Evolutionary conservation across 2,888 invertebrate species (phyloP).

Genomic region (Hypsopygia costalis): DNA sequence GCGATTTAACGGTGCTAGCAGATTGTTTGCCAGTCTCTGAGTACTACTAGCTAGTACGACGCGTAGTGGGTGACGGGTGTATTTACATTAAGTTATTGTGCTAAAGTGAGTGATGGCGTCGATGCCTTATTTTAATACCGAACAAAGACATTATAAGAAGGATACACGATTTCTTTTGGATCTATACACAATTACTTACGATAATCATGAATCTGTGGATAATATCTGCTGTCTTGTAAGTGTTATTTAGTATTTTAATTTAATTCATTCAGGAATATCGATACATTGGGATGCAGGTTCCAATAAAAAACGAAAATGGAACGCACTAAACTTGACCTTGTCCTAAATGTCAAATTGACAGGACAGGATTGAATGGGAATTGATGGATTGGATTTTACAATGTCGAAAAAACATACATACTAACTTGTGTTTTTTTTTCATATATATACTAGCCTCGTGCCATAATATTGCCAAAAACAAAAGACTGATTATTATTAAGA

Average conservation of each 20-base stretch:
- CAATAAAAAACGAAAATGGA: conserved; percentile 42
- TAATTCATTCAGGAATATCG: not conserved
- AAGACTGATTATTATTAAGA: conserved; percentile 73
- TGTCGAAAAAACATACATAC: no score
- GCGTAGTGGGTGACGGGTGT: conserved; percentile 7
- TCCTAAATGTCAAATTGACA: conserved; percentile 71
- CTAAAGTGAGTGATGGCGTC: conserved; percentile 64
- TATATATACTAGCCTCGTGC: conserved; percentile 28
- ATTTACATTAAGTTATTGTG: conserved; percentile 12
- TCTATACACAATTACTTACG: conserved; percentile 92
- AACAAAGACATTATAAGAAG: conserved; percentile 91
- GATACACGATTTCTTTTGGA: conserved; percentile 91
- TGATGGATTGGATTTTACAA: not conserved
- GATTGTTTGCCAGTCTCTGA: conserved; percentile 53
- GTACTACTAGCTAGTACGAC: conserved; percentile 34
- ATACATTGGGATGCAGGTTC: conserved; percentile 26
- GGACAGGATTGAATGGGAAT: conserved; percentile 32
- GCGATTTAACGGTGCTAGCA: conserved; percentile 61
- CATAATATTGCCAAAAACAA: conserved; percentile 44
- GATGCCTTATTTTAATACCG: conserved; percentile 75
- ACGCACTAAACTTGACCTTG: conserved; percentile 54
- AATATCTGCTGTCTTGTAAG: conserved; percentile 85
- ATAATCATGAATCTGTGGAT: conserved; percentile 89
- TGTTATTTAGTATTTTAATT: conserved; percentile 30
- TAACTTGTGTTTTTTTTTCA: conserved; percentile 21